These are phyloP conservation scores for Caerostris extrusa DNA, from an alignment of 1,140 invertebrate species.

Conservation along the genomic window DNA sequence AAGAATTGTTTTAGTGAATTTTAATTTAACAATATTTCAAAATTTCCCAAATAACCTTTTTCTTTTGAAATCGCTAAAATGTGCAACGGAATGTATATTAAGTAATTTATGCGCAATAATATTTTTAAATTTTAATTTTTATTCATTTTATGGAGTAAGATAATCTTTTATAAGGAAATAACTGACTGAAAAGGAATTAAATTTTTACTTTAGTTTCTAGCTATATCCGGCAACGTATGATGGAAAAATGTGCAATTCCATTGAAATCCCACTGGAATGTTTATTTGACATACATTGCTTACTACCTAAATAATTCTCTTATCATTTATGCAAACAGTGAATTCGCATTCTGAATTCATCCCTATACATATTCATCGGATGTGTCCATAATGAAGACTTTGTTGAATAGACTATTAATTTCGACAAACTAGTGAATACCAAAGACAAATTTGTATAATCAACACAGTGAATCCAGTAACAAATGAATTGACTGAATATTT, in stretches of 20 bases:
- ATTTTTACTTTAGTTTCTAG: neutral
- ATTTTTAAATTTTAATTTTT: no score
- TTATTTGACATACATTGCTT: conserved; percentile 15
- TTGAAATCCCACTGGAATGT: neutral
- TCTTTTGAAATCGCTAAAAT: no score
- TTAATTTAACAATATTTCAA: no score
- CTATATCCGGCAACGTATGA: neutral
- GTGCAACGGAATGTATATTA: no score
- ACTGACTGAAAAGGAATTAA: neutral
- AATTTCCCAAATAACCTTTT: no score
- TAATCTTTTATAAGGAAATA: neutral
- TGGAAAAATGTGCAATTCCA: conserved; percentile 3
- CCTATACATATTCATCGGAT: conserved; percentile 50
- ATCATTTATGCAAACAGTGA: conserved; percentile 47
- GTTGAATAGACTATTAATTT: conserved; percentile 66
- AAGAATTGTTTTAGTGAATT: no score
- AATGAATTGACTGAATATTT: conserved; percentile 36
- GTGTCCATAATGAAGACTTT: conserved; percentile 55
- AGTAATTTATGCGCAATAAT: no score
- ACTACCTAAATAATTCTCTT: conserved; percentile 55
- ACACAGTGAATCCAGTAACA: neutral
- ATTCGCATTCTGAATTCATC: conserved; percentile 5
- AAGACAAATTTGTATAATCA: conserved; percentile 27
- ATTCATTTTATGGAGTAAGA: no score
- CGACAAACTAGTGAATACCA: conserved; percentile 10